phyloP scores from a whole-genome alignment of 2,888 invertebrate species.

The Chironomus tentans region DNA sequence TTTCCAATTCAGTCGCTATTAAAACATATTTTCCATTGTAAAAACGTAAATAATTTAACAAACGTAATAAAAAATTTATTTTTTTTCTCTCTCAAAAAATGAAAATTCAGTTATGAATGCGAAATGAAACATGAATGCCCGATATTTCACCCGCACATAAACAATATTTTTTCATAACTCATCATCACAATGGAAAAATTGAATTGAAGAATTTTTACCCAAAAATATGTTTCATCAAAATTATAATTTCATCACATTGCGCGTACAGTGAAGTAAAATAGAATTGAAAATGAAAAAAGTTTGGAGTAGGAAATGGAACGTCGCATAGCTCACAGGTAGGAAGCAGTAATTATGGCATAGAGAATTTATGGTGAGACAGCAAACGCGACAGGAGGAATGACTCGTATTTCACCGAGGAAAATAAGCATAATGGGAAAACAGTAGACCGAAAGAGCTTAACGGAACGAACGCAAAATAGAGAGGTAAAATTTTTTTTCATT shows the following conservation, averaged over 20 bases:
- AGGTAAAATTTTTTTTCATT: not conserved
- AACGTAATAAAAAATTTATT: not conserved
- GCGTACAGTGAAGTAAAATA: not conserved
- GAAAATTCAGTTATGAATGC: not conserved
- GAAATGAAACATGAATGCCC: not conserved
- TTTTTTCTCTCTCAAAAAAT: not conserved
- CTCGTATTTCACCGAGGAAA: not conserved
- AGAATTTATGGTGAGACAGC: not conserved
- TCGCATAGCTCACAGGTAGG: slow-evolving; percentile 2
- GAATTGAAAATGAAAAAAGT: not conserved
- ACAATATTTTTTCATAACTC: no score
- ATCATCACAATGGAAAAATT: no score
- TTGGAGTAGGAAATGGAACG: not conserved
- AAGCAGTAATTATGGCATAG: slow-evolving; percentile 13
- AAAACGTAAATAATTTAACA: no score
- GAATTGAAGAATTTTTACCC: no score
- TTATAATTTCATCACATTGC: no score
- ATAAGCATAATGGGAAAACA: not conserved
- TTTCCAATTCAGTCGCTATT: no score
- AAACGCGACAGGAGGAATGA: no score
- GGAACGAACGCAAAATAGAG: not conserved
- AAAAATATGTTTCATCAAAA: no score
- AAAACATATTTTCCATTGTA: no score
- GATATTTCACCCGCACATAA: no score
- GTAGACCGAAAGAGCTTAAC: not conserved